Conservation (phyloP, 2,888 invertebrate genomes). For the Stenolophus ochropezus region DNA sequence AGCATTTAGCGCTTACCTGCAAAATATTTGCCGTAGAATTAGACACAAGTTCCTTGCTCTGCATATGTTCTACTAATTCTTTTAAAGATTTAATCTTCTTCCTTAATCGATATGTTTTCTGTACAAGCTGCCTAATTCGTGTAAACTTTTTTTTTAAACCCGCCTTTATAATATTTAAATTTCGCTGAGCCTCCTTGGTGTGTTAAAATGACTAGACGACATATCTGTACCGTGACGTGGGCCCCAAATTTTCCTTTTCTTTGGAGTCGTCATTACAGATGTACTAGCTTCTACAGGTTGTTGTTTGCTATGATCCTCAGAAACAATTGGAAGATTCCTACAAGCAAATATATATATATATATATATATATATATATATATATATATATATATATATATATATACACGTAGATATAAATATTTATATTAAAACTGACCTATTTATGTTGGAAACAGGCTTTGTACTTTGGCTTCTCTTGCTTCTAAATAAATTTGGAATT, state of each 20-base stretch:
- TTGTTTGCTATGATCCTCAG: neutral
- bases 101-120: conserved; percentile 5
- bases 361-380: too few species aligned
- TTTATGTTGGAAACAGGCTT: neutral
- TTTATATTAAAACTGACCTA: neutral
- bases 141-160: neutral
- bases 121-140: neutral
- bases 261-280: too few species aligned
- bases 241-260: neutral
- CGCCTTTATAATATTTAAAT: conserved; percentile 8
- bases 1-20: neutral
- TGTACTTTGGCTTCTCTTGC: neutral
- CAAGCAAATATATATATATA: too few species aligned
- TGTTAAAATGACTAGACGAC: neutral
- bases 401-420: neutral
- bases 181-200: neutral
- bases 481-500: neutral
- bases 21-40: neutral
- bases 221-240: neutral
- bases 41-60: neutral
- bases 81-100: conserved; percentile 7
- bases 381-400: neutral
- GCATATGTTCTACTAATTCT: neutral
- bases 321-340: too few species aligned
- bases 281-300: too few species aligned